phyloP scores from a whole-genome alignment of 2,797 vertebrate genomes.

The Xenentodon cancila region DNA sequence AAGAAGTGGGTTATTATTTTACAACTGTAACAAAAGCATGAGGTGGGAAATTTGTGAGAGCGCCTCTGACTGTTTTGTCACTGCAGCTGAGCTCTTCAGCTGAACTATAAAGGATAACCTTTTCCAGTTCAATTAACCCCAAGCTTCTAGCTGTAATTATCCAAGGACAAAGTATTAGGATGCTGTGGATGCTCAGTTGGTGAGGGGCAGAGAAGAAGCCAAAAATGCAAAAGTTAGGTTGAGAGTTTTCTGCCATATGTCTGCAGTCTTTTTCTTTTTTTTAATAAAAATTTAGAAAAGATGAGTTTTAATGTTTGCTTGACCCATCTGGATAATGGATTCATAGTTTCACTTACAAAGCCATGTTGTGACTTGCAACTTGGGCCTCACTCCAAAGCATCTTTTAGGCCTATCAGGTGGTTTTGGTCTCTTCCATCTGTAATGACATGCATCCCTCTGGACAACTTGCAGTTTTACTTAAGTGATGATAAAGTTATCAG shows the following conservation, averaged over 20 bases:
- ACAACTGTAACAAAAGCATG: constrained; percentile 17
- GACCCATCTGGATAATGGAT: constrained; percentile 4
- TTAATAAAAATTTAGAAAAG: neutral
- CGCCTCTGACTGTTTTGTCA: constrained; percentile 26
- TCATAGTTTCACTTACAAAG: neutral
- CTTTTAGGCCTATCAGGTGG: constrained; percentile 56
- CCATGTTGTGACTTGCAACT: constrained; percentile 16
- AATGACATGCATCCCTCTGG: constrained; percentile 45
- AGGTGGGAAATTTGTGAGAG: constrained; percentile 20
- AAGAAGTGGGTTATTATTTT: neutral
- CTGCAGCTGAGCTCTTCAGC: constrained; percentile 29
- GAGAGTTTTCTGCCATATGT: neutral
- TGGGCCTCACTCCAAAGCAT: constrained; percentile 13
- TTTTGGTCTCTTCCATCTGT: constrained; percentile 50
- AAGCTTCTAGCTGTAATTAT: constrained; percentile 74
- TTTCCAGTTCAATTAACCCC: constrained; percentile 78
- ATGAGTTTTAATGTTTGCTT: constrained; percentile 32
- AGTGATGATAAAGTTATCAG: constrained; percentile 57
- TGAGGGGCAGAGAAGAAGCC: neutral
- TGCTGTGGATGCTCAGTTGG: constrained; percentile 27
- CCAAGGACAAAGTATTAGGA: constrained; percentile 60
- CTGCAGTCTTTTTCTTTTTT: constrained; percentile 34
- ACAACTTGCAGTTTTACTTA: constrained; percentile 30
- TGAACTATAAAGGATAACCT: constrained; percentile 58
- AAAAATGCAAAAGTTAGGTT: no score